phyloP scores from a whole-genome alignment of 2,888 invertebrate species.

The Sthenelais limicola region DNA sequence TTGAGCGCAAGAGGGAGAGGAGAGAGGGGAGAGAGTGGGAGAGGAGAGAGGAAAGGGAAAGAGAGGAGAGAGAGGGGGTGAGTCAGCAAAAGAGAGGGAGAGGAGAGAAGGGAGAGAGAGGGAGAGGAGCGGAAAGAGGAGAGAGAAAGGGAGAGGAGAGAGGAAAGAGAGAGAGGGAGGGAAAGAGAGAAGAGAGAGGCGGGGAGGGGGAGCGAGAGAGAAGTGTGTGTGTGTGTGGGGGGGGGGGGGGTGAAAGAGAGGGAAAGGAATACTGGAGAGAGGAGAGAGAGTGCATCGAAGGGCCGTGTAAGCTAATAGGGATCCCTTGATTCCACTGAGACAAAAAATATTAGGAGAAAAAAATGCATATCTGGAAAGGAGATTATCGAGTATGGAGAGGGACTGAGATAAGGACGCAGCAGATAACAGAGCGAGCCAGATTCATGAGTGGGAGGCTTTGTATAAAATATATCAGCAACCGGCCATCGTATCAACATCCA shows the following conservation, averaged over 20 bases:
- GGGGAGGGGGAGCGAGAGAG: not conserved
- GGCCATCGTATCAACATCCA: no score
- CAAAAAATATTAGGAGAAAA: no score
- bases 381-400: no score
- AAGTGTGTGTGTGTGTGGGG: not conserved
- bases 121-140: not conserved
- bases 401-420: no score
- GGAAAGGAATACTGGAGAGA: not conserved
- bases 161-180: not conserved
- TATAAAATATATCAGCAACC: no score
- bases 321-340: no score
- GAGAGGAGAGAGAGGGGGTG: not conserved
- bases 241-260: not conserved
- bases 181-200: not conserved
- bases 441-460: no score
- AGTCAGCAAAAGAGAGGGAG: not conserved
- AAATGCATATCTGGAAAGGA: no score
- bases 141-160: not conserved
- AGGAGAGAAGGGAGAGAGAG: not conserved
- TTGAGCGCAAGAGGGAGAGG: not conserved
- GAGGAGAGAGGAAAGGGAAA: not conserved
- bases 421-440: no score
- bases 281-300: not conserved
- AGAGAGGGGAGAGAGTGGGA: not conserved
- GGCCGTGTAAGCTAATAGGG: no score